A percentile compares a stretch with the other conserved stretches of the same genome.
Evolutionary conservation across 2,113 vertebrate species (phyloP).

Genomic region (Pterocles orientalis): DNA sequence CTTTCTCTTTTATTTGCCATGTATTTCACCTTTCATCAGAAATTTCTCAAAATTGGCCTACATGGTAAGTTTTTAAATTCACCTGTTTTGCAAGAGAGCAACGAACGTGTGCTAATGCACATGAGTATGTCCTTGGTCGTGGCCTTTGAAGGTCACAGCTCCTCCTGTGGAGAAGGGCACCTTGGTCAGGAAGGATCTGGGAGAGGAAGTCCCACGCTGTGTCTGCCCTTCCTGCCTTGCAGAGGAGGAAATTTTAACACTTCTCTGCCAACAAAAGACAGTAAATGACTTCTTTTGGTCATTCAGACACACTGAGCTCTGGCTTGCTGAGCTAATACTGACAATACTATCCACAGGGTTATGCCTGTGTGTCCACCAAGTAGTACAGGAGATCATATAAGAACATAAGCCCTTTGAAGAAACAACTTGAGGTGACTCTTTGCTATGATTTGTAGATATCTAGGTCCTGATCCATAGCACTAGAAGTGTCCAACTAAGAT

Average conservation of each 20-base stretch:
- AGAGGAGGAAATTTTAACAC: slow-evolving; percentile 18
- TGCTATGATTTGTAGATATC: not conserved
- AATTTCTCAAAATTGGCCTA: not conserved
- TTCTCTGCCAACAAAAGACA: slow-evolving; percentile 44
- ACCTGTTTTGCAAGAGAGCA: not conserved
- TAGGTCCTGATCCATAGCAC: not conserved
- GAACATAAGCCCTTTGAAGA: not conserved
- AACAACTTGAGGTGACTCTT: not conserved
- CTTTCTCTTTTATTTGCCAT: not conserved
- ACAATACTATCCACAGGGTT: not conserved
- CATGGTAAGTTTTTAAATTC: not conserved
- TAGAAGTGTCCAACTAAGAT: too few relatives aligned
- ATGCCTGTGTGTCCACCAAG: not conserved
- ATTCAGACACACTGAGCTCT: not conserved
- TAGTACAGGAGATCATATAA: not conserved
- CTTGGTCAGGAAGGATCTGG: slow-evolving; percentile 57
- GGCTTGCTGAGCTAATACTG: not conserved
- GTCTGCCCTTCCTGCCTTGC: slow-evolving; percentile 33
- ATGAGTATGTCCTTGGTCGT: not conserved
- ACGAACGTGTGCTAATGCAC: not conserved
- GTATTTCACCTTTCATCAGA: not conserved
- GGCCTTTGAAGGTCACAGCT: not conserved
- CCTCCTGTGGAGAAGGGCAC: slow-evolving; percentile 24
- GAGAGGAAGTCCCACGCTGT: slow-evolving; percentile 46
- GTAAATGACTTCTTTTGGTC: slow-evolving; percentile 3